Base-by-base conservation (phyloP, 2,113 vertebrate species). In the Phalacrocorax carbo region DNA sequence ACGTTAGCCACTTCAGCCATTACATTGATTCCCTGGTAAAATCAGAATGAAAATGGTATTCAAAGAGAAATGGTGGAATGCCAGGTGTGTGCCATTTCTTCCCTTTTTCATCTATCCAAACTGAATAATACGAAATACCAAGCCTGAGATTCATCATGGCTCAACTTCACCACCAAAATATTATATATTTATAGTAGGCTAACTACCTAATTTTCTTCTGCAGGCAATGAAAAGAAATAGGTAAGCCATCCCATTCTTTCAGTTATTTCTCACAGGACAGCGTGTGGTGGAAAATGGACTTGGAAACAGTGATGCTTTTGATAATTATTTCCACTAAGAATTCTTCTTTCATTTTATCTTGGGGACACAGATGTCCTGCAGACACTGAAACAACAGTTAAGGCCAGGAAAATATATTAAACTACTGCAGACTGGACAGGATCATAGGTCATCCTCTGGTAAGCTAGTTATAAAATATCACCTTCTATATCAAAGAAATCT, bases 321-420 rank as follows among this genome's bases (percentile, higher is more conserved):
- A 77, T 76, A 72, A 58, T 88, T 81, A 62, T 90, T 88, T 92
- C 42, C 40, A 49, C 55, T 62, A 84, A 82, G 40, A 64, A 57
- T 60, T 84, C 52, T 72, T 42, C 46, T 91, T 91, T 79, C 27
- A 48, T 89, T 93, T 79, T 82, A 23, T 94, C 77, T 89, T 84
- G 72, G 57, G 62, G 40, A 88, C 77, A 75, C 8, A 36, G 61
- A 51, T 19, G 34, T 93, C 62, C 68, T 57, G n/a, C 42, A 78
- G 52, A 84, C 48, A 34, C 15, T 36, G n/a, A 90, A 64, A 87
- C 48, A 78, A 64, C 25, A 61, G n/a, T 19, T 68, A 78, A 92
- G 34, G 34, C 13, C 40, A 76, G 44, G 61, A 89, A 96, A 93
- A 91, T 48, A 69, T 85, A 91, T 84, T 94, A 94, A 95, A 79